Conservation (phyloP, 2,888 invertebrate species). For the Perizoma flavofasciatum region DNA sequence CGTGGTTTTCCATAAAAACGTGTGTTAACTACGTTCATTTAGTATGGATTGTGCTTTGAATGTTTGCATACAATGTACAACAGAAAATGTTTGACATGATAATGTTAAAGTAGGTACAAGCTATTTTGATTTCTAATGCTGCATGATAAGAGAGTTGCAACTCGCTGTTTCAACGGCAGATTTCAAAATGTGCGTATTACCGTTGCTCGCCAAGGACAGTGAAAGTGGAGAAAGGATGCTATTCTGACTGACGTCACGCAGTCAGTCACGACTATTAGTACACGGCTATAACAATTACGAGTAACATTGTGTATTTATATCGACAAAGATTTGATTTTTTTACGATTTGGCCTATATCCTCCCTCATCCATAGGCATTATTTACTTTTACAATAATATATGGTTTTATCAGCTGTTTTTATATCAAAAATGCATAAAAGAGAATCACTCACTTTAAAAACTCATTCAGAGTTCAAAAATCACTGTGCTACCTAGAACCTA, state of each 20-base stretch:
- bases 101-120: conserved; percentile 2
- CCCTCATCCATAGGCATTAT: conserved; percentile 24
- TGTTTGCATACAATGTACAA: conserved; percentile 10
- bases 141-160: background rate
- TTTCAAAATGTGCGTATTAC: conserved; percentile 46
- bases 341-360: background rate
- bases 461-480: conserved; percentile 23
- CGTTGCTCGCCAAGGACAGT: conserved; percentile 72
- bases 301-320: conserved; percentile 13
- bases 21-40: conserved; percentile 1
- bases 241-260: conserved; percentile 54
- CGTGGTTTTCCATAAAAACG: background rate
- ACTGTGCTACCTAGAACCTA: conserved; percentile 59
- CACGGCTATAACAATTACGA: conserved; percentile 27
- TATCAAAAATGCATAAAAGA: no score
- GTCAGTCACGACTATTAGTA: conserved; percentile 40
- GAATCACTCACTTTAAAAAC: no score
- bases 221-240: conserved; percentile 78
- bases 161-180: conserved; percentile 18
- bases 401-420: no score
- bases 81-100: conserved; percentile 5
- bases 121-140: conserved; percentile 18
- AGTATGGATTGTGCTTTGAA: conserved; percentile 9
- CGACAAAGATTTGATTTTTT: conserved; percentile 8
- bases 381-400: conserved; percentile 27